phyloP scores from a whole-genome alignment of 2,888 invertebrate genomes.

The Bibio marci region DNA sequence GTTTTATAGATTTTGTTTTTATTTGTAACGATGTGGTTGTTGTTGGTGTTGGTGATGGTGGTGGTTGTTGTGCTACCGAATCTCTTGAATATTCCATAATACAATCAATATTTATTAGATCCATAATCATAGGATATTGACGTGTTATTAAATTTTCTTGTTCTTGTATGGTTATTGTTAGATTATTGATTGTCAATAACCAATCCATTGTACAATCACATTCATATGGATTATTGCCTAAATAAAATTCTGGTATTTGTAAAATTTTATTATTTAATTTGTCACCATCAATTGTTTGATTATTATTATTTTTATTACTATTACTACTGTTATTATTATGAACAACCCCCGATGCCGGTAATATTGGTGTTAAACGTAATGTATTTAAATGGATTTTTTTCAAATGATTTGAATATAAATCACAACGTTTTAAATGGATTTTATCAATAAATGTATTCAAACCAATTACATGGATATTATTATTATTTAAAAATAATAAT shows the following conservation, averaged over 20 bases:
- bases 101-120: slow-evolving; percentile 76
- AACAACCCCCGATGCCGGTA: slow-evolving; percentile 32
- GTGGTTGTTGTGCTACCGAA: slow-evolving; percentile 59
- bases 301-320: too few relatives aligned
- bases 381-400: slow-evolving; percentile 68
- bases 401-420: slow-evolving; percentile 78
- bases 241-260: slow-evolving; percentile 70
- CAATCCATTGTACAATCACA: slow-evolving; percentile 95
- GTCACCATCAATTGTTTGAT: too few relatives aligned
- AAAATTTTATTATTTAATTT: slow-evolving; percentile 26
- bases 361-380: slow-evolving; percentile 52
- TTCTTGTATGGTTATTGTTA: not conserved
- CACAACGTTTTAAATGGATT: slow-evolving; percentile 67
- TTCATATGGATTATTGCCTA: slow-evolving; percentile 84
- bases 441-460: slow-evolving; percentile 78
- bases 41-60: too few relatives aligned
- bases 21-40: too few relatives aligned
- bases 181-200: slow-evolving; percentile 74
- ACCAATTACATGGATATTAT: slow-evolving; percentile 62
- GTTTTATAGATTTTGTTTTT: too few relatives aligned
- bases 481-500: slow-evolving; percentile 75
- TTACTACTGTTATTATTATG: not conserved
- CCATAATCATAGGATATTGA: slow-evolving; percentile 79
- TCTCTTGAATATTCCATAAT: slow-evolving; percentile 64
- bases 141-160: slow-evolving; percentile 44